Base-by-base conservation (phyloP, 64 coral and sea anemone genomes). In the Pocillopora verrucosa region DNA sequence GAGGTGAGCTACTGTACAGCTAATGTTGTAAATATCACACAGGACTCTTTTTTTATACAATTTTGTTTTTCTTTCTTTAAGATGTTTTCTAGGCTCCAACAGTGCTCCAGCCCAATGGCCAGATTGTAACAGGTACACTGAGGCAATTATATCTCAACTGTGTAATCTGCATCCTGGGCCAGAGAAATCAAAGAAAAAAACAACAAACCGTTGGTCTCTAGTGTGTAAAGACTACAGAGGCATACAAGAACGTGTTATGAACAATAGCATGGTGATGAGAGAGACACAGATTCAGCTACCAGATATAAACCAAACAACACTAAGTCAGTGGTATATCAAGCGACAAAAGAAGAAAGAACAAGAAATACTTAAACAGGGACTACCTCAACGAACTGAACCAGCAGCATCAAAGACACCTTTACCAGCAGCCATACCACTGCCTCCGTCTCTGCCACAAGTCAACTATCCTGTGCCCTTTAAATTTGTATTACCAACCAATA, bases 101-200 rank as follows among this genome's bases (percentile, higher is more conserved):
- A 59, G 82, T 75, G 88, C 90, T 10, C 90, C 90, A 22, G 96
- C 90, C 4, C 80, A 87, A 56, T 81, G 82, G 60, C 82, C 91
- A 15, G 76, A 87, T 58, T 84, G 79, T 37, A 92, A 98, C 11
- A 25, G 92, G 0, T 98, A 92, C n/a, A 72, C 93, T 65, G 84
- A 94, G 57, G 80, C 92, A 0, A 36, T 78, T 58, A 78, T 91
- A 0, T 20, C 68, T 14, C 65, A 59, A n/a, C 81, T 86, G 1
- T 76, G 81, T 78, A 60, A 77, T 0, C 0, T 45, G 0, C 34
- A 91, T 34, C 80, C 80, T 5, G 13, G 0, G 3, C 0, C 70
- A 1, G 36, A 34, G 7, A 17, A 12, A 11, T 73, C 34, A 2
- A 75, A 62, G 7, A 11, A 36, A 2, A 19, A 3, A 1, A 4